Conservation (phyloP, 2,113 vertebrate species). For the Nicator chloris region DNA sequence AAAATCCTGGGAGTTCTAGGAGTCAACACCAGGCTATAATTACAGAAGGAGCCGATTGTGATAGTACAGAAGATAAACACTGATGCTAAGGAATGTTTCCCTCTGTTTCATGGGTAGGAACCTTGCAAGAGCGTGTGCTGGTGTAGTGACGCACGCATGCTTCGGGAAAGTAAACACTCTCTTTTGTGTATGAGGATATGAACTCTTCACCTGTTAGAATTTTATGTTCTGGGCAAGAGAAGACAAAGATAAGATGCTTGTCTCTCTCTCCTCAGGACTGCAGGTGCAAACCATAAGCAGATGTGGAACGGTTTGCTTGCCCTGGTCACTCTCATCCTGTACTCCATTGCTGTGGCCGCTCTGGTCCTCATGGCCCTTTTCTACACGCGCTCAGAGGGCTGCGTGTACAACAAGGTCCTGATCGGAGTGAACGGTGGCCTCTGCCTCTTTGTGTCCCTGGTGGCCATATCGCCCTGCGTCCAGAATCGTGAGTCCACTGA, state of each 20-base stretch:
- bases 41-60: neutral
- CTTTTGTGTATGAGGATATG: neutral
- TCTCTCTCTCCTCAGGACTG: slow-evolving; percentile 75
- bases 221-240: neutral
- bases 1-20: neutral
- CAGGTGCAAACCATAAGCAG: slow-evolving; percentile 85
- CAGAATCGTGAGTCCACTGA: slow-evolving; percentile 82
- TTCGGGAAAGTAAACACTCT: neutral
- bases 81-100: neutral
- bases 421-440: slow-evolving; percentile 87
- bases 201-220: neutral
- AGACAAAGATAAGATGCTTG: neutral
- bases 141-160: rapidly evolving
- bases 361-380: slow-evolving; percentile 84
- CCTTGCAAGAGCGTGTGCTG: neutral
- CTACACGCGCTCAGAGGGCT: slow-evolving; percentile 85
- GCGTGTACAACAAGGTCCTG: slow-evolving; percentile 88
- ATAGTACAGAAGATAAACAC: neutral
- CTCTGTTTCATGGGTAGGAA: neutral
- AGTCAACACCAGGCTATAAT: neutral
- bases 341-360: slow-evolving; percentile 83
- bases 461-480: slow-evolving; percentile 90
- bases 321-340: slow-evolving; percentile 85
- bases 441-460: slow-evolving; percentile 85
- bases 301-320: slow-evolving; percentile 89